These are phyloP conservation scores for Psittacula derbiana DNA, from an alignment of 2,797 vertebrate genomes.

Conservation along the genomic window DNA sequence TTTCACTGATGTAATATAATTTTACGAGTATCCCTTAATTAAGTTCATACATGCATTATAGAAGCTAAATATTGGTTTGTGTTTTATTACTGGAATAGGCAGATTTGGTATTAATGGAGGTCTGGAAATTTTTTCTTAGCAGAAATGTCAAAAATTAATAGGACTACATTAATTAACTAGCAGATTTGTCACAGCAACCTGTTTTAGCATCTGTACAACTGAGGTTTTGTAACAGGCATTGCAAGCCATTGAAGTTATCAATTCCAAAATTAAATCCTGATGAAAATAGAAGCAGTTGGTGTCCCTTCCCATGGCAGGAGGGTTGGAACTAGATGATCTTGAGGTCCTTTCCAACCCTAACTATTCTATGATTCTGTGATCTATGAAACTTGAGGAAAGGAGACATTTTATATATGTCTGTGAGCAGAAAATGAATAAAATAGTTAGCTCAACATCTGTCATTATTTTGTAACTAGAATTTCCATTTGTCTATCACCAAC, in stretches of 20 bases:
- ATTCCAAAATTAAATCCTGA: neutral
- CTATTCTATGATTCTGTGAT: neutral
- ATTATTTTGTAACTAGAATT: neutral
- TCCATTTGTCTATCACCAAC: neutral
- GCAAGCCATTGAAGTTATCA: neutral
- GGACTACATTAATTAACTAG: neutral
- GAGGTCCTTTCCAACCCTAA: no score
- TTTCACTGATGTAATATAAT: neutral
- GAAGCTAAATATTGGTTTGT: neutral
- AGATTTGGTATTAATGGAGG: neutral
- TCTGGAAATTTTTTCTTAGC: neutral
- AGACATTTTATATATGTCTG: neutral
- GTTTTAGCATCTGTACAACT: neutral
- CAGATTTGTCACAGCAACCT: neutral
- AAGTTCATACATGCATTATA: neutral
- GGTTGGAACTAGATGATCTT: no score
- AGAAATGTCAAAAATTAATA: neutral
- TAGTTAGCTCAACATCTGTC: neutral
- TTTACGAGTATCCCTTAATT: neutral
- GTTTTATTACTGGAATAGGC: neutral
- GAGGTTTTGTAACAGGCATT: neutral
- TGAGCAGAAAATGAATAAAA: neutral
- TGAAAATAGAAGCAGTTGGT: neutral
- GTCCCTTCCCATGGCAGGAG: no score
- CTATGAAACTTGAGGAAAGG: neutral